Base-by-base conservation (phyloP, 2,113 vertebrate genomes). In the Choloepus hoffmanni region DNA sequence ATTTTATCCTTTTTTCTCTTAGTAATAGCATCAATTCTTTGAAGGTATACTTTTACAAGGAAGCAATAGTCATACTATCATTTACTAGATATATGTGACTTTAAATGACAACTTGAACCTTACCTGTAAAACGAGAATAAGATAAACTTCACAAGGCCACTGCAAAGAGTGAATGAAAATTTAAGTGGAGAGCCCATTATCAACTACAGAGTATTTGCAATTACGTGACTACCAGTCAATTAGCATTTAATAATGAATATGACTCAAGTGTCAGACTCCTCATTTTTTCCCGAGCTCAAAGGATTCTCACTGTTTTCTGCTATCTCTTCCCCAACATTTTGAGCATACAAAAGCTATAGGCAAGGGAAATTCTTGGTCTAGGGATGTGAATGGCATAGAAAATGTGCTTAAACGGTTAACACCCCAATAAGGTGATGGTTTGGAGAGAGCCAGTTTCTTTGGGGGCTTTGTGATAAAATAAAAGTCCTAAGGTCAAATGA, bases 1-100 rank as follows among this genome's bases (percentile, higher is more conserved):
- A 82, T 43, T 92, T 89, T 73, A 92, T 65, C 36, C 26, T 68
- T 87, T 87, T 70, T 85, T 68, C 45, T 79, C 48, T 79, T 89
- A 89, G 26, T 21, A 76, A 40, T 26, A 76, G 33, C 36, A 91
- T 30, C 19, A 86, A 62, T 50, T 81, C n/a, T 81, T 50, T 85
- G 40, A 95, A 82, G 43, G 21, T 62, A 2, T 18, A 76, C 4
- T 85, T 92, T 68, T 89, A 5, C 81, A 74, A 95, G 40, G 16
- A n/a, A 89, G 50, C 28, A 81, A 79, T 58, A 94, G 24, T 73
- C 33, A 45, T 81, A 86, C 10, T 5, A 72, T 7, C 10, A 24
- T n/a, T 58, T 55, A 28, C 48, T 72, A 86, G n/a, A 28, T 40
- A 58, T 19, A 5, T 30, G 24, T 72, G 53, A 86, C 84, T 72